Evolutionary conservation across 64 coral and sea anemone genomes (phyloP).

Genomic region (Dendronephthya gigantea): DNA sequence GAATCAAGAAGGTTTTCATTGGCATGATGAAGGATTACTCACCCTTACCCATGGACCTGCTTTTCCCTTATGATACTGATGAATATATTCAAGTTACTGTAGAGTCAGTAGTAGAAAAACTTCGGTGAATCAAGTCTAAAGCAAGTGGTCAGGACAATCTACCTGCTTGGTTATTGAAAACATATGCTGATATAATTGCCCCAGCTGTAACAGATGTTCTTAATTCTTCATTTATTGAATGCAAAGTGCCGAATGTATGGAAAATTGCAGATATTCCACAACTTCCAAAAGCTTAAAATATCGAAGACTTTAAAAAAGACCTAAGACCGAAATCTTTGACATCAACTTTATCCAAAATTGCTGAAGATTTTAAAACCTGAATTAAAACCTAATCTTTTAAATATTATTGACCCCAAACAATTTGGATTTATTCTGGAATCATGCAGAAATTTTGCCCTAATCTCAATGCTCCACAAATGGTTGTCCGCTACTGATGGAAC

Average conservation of each 20-base stretch:
- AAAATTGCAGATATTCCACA: not conserved
- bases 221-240: not conserved
- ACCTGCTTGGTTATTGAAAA: not conserved
- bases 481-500: constrained; percentile 1
- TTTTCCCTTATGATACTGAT: not conserved
- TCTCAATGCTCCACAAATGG: constrained; percentile 2
- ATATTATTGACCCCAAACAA: not conserved
- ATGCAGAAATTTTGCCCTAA: not conserved
- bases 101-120: not conserved
- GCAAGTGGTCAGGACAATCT: not conserved
- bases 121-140: not conserved
- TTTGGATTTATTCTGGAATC: not conserved
- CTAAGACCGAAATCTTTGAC: not conserved
- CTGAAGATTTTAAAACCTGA: not conserved
- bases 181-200: not conserved
- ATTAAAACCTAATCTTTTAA: not conserved
- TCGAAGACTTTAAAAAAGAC: not conserved
- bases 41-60: not conserved
- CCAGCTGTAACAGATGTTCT: not conserved
- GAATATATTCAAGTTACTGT: not conserved
- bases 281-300: not conserved
- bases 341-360: not conserved
- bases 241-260: not conserved
- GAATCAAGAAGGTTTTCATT: not conserved
- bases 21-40: not conserved